phyloP scores from a whole-genome alignment of 1,140 invertebrate species.

The Drosophila biarmipes region DNA sequence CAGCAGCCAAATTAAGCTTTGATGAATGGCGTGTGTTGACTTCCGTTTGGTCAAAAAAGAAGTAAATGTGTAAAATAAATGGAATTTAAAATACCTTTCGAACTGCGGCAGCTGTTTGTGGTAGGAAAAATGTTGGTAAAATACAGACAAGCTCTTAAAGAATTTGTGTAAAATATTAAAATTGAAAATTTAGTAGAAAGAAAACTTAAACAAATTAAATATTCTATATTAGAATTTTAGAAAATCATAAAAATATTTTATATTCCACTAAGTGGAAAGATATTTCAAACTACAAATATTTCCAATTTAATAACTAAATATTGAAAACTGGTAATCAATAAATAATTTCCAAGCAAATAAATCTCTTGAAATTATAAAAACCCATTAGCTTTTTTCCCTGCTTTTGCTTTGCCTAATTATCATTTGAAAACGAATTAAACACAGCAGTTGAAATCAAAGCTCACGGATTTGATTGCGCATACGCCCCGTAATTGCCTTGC shows the following conservation, averaged over 20 bases:
- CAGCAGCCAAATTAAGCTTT: slow-evolving; percentile 43
- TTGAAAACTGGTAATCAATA: background rate
- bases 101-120: slow-evolving; percentile 2
- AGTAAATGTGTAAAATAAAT: slow-evolving; percentile 39
- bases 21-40: slow-evolving; percentile 57
- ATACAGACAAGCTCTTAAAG: background rate
- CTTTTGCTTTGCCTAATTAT: slow-evolving; percentile 28
- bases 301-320: background rate
- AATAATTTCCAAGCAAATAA: slow-evolving; percentile 1
- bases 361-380: slow-evolving; percentile 8
- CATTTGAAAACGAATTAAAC: slow-evolving; percentile 38
- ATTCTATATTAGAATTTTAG: too few relatives aligned
- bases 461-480: slow-evolving; percentile 55
- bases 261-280: too few relatives aligned
- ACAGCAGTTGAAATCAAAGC: slow-evolving; percentile 22
- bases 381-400: slow-evolving; percentile 14
- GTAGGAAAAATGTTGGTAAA: background rate
- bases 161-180: too few relatives aligned
- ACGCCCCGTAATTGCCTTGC: slow-evolving; percentile 39
- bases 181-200: too few relatives aligned
- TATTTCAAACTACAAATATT: background rate
- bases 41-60: slow-evolving; percentile 47
- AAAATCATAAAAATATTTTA: too few relatives aligned
- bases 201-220: too few relatives aligned
- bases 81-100: slow-evolving; percentile 13